phyloP scores from a whole-genome alignment of 2,797 vertebrate species.

The Tauraco hartlaubi region DNA sequence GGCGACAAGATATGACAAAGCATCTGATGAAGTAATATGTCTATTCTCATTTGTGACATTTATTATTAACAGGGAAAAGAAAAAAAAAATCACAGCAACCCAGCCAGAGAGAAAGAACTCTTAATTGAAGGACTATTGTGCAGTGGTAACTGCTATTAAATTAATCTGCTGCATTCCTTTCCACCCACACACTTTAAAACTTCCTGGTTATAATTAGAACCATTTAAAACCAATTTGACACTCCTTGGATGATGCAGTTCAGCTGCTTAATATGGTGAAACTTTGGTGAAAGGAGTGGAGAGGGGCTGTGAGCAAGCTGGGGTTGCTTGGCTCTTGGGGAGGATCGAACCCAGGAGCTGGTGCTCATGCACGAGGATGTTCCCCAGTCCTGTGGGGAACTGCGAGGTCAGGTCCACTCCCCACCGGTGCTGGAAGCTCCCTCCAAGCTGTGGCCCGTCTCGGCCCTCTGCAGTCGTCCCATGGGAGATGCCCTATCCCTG shows the following conservation, averaged over 20 bases:
- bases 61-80: slow-evolving; percentile 62
- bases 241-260: slow-evolving; percentile 57
- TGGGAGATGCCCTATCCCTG: neutral
- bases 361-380: fast-evolving
- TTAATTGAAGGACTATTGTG: slow-evolving; percentile 80
- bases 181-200: slow-evolving; percentile 77
- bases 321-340: neutral
- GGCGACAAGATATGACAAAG: slow-evolving; percentile 31
- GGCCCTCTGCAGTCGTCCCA: fast-evolving
- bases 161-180: slow-evolving; percentile 81
- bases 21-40: slow-evolving; percentile 50
- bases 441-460: fast-evolving
- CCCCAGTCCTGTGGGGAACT: neutral
- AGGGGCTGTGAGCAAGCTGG: slow-evolving; percentile 45
- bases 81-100: neutral
- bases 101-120: slow-evolving; percentile 52
- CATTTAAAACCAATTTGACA: slow-evolving; percentile 74
- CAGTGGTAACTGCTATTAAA: slow-evolving; percentile 77
- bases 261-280: slow-evolving; percentile 65
- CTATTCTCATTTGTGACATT: slow-evolving; percentile 56
- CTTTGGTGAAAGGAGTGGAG: slow-evolving; percentile 30
- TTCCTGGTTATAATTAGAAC: slow-evolving; percentile 82
- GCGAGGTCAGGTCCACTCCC: neutral
- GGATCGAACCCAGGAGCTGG: neutral
- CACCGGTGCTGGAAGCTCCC: fast-evolving